A percentile compares a stretch with the other conserved stretches of the same genome.
These are phyloP conservation scores for Crocuta crocuta DNA, from an alignment of 2,113 vertebrate genomes.

Conservation along the genomic window DNA sequence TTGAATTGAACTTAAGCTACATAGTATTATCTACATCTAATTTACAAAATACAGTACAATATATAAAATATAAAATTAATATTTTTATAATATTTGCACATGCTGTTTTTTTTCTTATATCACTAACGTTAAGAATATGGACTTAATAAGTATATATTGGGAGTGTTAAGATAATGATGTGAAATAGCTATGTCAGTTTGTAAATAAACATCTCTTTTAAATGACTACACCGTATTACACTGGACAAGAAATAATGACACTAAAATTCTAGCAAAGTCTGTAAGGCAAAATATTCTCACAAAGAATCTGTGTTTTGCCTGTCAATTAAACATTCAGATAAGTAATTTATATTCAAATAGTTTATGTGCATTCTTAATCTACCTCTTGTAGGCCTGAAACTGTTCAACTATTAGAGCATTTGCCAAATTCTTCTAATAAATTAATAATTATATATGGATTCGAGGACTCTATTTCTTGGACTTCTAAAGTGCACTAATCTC, in stretches of 20 bases:
- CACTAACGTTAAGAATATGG: conserved; percentile 36
- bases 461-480: background rate
- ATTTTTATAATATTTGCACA: conserved; percentile 10
- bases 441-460: background rate
- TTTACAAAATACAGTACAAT: background rate
- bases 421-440: conserved; percentile 12
- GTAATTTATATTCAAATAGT: background rate
- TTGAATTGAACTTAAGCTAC: background rate
- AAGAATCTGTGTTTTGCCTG: background rate
- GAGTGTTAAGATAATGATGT: background rate
- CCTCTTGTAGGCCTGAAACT: background rate
- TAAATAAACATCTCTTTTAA: conserved; percentile 45
- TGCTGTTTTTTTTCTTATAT: background rate
- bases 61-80: background rate
- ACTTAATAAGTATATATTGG: background rate
- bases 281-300: background rate
- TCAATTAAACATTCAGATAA: background rate
- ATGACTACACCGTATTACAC: background rate
- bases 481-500: conserved; percentile 35
- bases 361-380: background rate
- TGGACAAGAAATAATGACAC: background rate
- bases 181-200: background rate
- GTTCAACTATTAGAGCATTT: conserved; percentile 12
- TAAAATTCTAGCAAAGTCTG: conserved; percentile 28
- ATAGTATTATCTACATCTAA: background rate